phyloP scores from a whole-genome alignment of 2,113 vertebrate genomes.

The Sakesphorus luctuosus region DNA sequence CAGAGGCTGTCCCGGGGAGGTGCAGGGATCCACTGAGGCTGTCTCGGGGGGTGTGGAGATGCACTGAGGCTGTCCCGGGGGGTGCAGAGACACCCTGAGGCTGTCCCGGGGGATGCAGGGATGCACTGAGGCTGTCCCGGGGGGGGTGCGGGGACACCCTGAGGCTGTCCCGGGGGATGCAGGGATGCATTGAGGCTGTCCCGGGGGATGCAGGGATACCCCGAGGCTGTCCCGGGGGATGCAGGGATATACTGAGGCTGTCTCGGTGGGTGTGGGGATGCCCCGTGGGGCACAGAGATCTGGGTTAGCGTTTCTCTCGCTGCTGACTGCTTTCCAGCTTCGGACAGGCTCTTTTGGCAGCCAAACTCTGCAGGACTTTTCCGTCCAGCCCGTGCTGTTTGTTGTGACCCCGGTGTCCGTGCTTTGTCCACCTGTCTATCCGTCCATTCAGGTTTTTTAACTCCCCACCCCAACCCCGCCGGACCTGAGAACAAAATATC shows the following conservation, averaged over 20 bases:
- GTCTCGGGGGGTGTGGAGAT: rapidly evolving
- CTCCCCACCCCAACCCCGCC: not conserved
- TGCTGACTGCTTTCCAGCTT: not conserved
- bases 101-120: no score
- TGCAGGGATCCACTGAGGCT: not conserved
- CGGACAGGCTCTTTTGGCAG: not conserved
- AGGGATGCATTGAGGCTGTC: no score
- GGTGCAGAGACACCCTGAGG: not conserved
- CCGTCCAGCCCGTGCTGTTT: rapidly evolving
- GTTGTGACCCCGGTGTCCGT: rapidly evolving
- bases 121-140: not conserved
- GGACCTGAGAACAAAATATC: not conserved
- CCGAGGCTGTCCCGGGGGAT: not conserved
- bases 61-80: no score
- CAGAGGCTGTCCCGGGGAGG: no score
- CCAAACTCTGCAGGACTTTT: rapidly evolving
- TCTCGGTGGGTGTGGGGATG: not conserved
- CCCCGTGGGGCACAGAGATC: not conserved
- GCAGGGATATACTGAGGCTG: not conserved
- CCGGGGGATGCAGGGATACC: no score
- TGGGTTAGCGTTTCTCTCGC: not conserved
- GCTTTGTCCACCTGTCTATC: not conserved
- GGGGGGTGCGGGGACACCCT: not conserved
- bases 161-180: no score
- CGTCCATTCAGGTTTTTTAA: rapidly evolving